Conservation (phyloP, 2,113 vertebrate species). For the Eptesicus fuscus region DNA sequence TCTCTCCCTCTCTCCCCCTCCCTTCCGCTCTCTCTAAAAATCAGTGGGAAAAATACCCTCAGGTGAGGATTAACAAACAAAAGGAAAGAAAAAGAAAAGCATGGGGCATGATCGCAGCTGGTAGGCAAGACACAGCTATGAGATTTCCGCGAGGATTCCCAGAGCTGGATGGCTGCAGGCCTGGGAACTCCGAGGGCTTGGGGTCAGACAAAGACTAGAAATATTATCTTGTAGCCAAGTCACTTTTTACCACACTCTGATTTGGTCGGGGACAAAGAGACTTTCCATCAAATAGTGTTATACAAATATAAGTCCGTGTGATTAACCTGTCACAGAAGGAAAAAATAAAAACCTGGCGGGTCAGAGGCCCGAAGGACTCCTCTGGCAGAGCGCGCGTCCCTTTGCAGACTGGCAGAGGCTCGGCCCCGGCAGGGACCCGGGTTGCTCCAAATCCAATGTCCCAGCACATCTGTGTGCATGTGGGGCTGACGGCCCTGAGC, state of each 20-base stretch:
- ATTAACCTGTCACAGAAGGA: not conserved
- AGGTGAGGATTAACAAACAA: too few relatives aligned
- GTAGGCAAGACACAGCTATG: not conserved
- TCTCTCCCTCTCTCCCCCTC: too few relatives aligned
- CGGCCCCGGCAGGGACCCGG: not conserved
- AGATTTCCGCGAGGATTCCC: not conserved
- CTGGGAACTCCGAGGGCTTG: not conserved
- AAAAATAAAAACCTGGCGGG: not conserved
- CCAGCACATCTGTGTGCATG: not conserved
- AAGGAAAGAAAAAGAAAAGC: too few relatives aligned
- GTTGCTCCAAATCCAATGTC: not conserved
- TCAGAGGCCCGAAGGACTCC: not conserved
- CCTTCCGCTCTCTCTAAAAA: too few relatives aligned
- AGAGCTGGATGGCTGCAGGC: not conserved
- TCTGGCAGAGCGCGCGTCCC: not conserved
- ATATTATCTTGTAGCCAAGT: not conserved
- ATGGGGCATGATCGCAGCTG: not conserved
- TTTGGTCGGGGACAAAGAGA: not conserved
- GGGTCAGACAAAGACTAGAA: not conserved
- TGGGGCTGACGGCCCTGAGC: not conserved
- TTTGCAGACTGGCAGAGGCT: not conserved
- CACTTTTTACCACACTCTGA: not conserved
- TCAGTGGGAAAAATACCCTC: too few relatives aligned
- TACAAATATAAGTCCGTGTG: not conserved
- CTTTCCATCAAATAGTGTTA: not conserved